Conservation (phyloP, 2,797 vertebrate genomes). For the Aplochiton taeniatus region DNA sequence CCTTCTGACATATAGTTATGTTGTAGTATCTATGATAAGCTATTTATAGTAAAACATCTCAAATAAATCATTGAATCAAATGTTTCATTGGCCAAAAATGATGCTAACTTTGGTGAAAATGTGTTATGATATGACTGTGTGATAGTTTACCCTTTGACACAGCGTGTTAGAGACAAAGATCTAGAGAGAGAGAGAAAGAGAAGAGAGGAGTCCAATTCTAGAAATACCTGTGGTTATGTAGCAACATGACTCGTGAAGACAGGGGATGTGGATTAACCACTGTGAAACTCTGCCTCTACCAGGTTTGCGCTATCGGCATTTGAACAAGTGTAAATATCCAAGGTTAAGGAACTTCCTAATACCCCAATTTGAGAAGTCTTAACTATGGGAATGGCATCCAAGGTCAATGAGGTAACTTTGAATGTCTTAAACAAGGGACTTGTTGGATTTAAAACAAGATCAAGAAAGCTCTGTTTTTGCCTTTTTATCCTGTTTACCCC, state of each 20-base stretch:
- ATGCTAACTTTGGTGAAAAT: no score
- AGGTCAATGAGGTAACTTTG: slow-evolving; percentile 16
- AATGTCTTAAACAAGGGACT: slow-evolving; percentile 1
- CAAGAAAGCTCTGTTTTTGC: not conserved
- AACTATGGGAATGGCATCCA: slow-evolving; percentile 7
- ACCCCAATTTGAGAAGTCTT: slow-evolving; percentile 35
- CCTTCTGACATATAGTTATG: no score
- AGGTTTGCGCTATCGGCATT: slow-evolving; percentile 63
- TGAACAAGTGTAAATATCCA: slow-evolving; percentile 46
- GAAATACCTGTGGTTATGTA: no score
- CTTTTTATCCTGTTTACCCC: not conserved
- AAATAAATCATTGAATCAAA: no score
- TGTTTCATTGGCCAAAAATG: no score
- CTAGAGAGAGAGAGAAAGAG: no score
- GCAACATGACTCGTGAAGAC: slow-evolving; percentile 51
- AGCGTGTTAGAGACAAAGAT: slow-evolving; percentile 15
- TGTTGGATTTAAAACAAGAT: not conserved
- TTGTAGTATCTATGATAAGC: no score
- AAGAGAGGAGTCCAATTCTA: no score
- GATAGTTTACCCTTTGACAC: no score
- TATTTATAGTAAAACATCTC: no score
- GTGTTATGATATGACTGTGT: no score
- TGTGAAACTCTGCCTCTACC: slow-evolving; percentile 52
- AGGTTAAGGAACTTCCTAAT: slow-evolving; percentile 43
- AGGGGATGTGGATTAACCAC: slow-evolving; percentile 62